Base-by-base conservation (phyloP, 2,888 invertebrate genomes). In the Calameuta filiformis region DNA sequence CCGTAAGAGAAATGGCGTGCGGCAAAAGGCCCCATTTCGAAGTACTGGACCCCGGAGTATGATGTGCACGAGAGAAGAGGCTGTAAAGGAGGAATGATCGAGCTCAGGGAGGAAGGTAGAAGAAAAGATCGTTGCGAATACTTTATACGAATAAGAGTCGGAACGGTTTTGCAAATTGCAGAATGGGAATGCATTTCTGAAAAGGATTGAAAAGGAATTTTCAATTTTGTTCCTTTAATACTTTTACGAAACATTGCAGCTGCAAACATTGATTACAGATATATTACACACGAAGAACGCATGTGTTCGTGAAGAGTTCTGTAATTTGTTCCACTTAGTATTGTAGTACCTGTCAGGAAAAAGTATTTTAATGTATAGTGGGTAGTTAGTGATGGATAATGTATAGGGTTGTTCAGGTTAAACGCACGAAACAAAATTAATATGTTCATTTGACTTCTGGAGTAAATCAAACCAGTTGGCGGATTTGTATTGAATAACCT, bases 81-180 rank as follows among this genome's bases (percentile, higher is more conserved):
- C 69, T 78, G 30, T 71, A n/a, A 68, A 30, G 35, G 31, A 30
- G 68, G 12, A 37, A 35, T 34, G 76, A 73, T 33, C 75, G 73
- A 68, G 69, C 12, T 74, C 69, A 73, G 75, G 31, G 68, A 76
- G 71, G 37, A 77, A 79, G 69, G 35, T 68, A 68, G 73, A 78
- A 69, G 77, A 76, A 77, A 81, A 80, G 75, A 79, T 75, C 79
- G 81, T 69, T 77, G 68, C 40, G 56, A 75, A 69, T 78, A 69
- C 35, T 56, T 30, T 33, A 33, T 33, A 30, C 11, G n/a, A 30
- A 69, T 33, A 76, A 77, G 77, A 76, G 76, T 79, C 73, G 76
- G 76, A 80, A 75, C 15, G 56, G 9, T 56, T 56, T 23, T 56
- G 23, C 56, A 56, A 23, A 56, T 56, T 56, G 56, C 23, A 23